Percentiles rank a stretch among this genome's conserved stretches.
Conservation (phyloP, 92 coral and sea anemone species). For the Parazoanthus darwini region DNA sequence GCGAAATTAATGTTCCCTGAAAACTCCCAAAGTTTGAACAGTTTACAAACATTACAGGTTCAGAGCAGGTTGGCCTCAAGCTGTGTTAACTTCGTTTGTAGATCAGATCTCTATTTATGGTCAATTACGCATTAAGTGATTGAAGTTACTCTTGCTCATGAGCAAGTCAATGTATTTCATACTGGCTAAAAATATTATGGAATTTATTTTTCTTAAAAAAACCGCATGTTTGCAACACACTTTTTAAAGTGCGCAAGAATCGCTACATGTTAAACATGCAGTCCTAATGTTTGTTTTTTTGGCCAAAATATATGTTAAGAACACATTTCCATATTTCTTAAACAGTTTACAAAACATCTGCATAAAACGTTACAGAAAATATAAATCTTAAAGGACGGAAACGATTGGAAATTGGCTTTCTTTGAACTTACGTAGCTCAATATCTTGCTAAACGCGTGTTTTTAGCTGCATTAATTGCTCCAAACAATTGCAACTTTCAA, state of each 20-base stretch:
- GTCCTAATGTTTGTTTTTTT: neutral
- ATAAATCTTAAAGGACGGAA: neutral
- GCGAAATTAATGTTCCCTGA: neutral
- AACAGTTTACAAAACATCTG: neutral
- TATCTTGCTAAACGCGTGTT: no score
- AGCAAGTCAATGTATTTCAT: neutral
- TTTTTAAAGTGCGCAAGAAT: neutral
- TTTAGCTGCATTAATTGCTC: no score
- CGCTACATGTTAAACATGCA: neutral
- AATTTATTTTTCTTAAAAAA: no score
- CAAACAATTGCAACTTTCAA: neutral
- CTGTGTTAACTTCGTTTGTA: neutral
- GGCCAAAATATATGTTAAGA: neutral
- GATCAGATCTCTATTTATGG: slow-evolving; percentile 10
- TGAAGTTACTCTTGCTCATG: neutral
- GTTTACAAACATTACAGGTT: slow-evolving; percentile 24
- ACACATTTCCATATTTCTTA: neutral
- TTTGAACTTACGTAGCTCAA: neutral
- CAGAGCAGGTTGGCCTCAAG: slow-evolving; percentile 10
- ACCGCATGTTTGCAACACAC: neutral
- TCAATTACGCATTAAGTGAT: slow-evolving; percentile 18
- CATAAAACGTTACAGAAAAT: neutral
- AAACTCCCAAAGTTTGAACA: neutral
- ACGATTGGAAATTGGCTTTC: neutral
- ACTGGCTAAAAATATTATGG: neutral